phyloP scores from a whole-genome alignment of 2,797 vertebrate species.

The Megalops cyprinoides region DNA sequence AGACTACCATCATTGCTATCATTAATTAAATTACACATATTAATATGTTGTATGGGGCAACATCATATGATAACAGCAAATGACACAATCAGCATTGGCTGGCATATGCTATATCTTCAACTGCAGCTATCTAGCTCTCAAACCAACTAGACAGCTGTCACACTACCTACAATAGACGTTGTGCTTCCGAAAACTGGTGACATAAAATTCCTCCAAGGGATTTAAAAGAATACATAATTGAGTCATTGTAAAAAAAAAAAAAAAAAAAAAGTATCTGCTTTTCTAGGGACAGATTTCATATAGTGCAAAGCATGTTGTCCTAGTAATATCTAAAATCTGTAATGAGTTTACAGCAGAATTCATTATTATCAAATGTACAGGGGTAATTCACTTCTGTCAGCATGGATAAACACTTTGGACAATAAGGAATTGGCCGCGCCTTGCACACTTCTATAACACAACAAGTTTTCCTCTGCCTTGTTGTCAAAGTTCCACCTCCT shows the following conservation, averaged over 20 bases:
- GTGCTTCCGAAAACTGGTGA: not conserved
- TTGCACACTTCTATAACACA: slow-evolving; percentile 39
- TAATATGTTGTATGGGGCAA: not conserved
- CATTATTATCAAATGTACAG: slow-evolving; percentile 1
- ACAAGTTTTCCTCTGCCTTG: slow-evolving; percentile 38
- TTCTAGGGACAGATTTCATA: not conserved
- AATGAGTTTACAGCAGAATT: not conserved
- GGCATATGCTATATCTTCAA: not conserved
- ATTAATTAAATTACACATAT: not conserved
- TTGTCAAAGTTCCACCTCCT: slow-evolving; percentile 59
- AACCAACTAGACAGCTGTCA: not conserved
- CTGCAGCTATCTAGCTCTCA: not conserved
- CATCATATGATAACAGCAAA: not conserved
- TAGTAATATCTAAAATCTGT: not conserved
- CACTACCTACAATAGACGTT: not conserved
- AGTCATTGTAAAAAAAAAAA: too few species aligned
- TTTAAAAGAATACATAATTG: not conserved
- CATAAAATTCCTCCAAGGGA: not conserved
- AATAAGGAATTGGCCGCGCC: slow-evolving; percentile 29
- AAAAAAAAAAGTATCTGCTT: not conserved
- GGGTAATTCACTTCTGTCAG: slow-evolving; percentile 5
- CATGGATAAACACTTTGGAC: slow-evolving; percentile 26
- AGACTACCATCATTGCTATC: not conserved
- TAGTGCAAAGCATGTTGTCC: not conserved
- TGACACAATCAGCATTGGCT: not conserved